Evolutionary conservation across 2,113 vertebrate genomes (phyloP), one percentile per base, ranked within the genome.

Genomic region (Melanotaenia duboulayi): DNA sequence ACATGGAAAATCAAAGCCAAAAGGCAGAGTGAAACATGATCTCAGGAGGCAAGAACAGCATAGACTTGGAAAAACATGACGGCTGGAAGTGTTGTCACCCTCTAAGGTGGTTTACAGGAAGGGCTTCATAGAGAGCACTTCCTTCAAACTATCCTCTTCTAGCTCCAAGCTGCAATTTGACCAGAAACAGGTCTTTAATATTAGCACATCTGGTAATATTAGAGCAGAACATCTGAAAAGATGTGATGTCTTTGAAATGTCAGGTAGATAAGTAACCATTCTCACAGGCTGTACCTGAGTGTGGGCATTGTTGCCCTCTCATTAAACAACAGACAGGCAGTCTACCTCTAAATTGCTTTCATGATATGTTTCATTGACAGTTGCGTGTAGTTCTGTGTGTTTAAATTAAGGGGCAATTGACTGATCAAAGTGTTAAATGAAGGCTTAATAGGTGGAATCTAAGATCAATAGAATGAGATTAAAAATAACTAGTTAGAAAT

Each of bases 281-380:
- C 52, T 55, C 4, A 4, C 8, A 62, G 60, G 63, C 62, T 78
- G 6, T 23, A 66, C 65, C 19, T 12, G 11, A 65, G 4, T 17
- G 46, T 25, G 60, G 42, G 59, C 64, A 49, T n/a, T 4, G 40
- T 54, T 85, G 65, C 82, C 74, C 80, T 91, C 55, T 91, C 83
- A 91, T 91, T 88, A 90, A 82, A 79, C 63, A 57, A 74, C 22
- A 83, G 81, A 87, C 87, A 65, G 4, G 12, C 52, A 70, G 80
- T 66, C 73, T 82, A 37, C 46, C 51, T 72, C 48, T 62, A n/a
- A 28, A 17, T 64, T 22, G 9, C 49, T 49, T 54, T 78, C 59
- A 64, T 51, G 54, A 39, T 24, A 17, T 0, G 7, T 72, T 28
- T 80, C 71, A 51, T 39, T 63, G 80, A 68, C 67, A 78, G 64